Evolutionary conservation across 2,888 invertebrate species (phyloP).

Genomic region (Dioctria linearis): DNA sequence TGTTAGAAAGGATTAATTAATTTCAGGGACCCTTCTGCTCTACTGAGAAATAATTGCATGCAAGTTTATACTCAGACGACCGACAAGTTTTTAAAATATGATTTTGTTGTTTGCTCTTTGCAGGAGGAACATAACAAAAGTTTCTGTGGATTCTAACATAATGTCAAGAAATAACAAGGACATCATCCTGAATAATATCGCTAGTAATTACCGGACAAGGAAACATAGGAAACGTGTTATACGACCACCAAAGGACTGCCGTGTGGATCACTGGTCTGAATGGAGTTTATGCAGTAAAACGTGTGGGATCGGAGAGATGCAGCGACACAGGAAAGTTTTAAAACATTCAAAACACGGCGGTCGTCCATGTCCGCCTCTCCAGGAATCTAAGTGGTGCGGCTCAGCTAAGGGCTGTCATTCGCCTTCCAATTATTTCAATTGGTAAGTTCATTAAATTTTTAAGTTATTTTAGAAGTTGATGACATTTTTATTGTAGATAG

Average conservation of each 20-base stretch:
- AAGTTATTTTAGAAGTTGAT: neutral
- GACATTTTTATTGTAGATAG: too few relatives aligned
- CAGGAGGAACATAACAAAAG: constrained; percentile 54
- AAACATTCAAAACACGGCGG: constrained; percentile 87
- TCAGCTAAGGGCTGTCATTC: constrained; percentile 79
- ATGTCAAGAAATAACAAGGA: constrained; percentile 77
- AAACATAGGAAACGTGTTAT: constrained; percentile 66
- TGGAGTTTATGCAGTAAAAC: constrained; percentile 91
- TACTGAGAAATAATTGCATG: neutral
- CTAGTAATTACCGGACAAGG: constrained; percentile 76
- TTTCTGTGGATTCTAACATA: constrained; percentile 59
- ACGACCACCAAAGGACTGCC: constrained; percentile 84
- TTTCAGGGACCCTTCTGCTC: neutral
- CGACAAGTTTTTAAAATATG: neutral
- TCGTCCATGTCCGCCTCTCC: constrained; percentile 84
- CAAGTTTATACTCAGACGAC: neutral
- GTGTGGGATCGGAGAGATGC: constrained; percentile 91
- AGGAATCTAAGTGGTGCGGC: constrained; percentile 92
- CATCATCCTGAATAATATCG: constrained; percentile 81
- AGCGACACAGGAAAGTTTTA: constrained; percentile 83
- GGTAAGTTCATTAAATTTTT: constrained; percentile 69
- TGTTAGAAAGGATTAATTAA: constrained; percentile 17
- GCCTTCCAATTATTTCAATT: constrained; percentile 75
- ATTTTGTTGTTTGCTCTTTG: neutral
- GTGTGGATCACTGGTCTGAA: constrained; percentile 87